Percentiles rank a stretch among this genome's conserved stretches.
These are phyloP conservation scores for Pelodytes ibericus DNA, from an alignment of 2,797 vertebrate species.

Conservation along the genomic window DNA sequence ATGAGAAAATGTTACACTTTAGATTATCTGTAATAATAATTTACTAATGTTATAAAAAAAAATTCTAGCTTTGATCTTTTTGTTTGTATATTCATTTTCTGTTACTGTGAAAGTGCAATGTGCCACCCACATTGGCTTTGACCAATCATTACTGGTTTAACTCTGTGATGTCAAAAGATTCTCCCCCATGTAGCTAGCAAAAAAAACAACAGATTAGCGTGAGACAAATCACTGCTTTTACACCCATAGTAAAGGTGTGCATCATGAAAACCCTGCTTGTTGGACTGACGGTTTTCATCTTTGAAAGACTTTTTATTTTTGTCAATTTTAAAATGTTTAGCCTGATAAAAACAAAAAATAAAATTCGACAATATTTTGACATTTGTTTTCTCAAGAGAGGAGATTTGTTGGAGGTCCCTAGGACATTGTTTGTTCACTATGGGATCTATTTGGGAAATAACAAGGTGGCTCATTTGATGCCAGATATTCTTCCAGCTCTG, in stretches of 20 bases:
- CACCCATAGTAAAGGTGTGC: conserved; percentile 21
- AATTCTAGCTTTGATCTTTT: too few relatives aligned
- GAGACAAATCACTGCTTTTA: conserved; percentile 28
- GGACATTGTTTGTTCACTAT: conserved; percentile 91
- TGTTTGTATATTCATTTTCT: conserved; percentile 3
- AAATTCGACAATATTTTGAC: conserved; percentile 66
- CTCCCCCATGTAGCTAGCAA: conserved; percentile 47
- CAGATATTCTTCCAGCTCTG: conserved; percentile 87
- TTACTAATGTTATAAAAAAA: too few relatives aligned
- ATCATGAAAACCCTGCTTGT: conserved; percentile 72
- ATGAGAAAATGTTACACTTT: too few relatives aligned
- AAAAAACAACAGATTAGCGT: conserved; percentile 48
- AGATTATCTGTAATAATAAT: too few relatives aligned
- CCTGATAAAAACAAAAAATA: conserved; percentile 52
- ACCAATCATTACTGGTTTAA: conserved; percentile 35
- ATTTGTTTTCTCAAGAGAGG: conserved; percentile 80
- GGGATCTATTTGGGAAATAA: conserved; percentile 93
- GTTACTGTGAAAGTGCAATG: conserved; percentile 23
- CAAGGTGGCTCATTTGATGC: conserved; percentile 94
- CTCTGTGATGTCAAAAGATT: conserved; percentile 46
- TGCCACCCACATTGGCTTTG: conserved; percentile 24
- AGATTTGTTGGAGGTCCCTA: conserved; percentile 89
- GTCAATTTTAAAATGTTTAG: conserved; percentile 74
- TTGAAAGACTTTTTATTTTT: conserved; percentile 81
- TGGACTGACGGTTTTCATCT: conserved; percentile 73